Conservation (phyloP, 2,888 invertebrate species). For the Drosophila falleni region DNA sequence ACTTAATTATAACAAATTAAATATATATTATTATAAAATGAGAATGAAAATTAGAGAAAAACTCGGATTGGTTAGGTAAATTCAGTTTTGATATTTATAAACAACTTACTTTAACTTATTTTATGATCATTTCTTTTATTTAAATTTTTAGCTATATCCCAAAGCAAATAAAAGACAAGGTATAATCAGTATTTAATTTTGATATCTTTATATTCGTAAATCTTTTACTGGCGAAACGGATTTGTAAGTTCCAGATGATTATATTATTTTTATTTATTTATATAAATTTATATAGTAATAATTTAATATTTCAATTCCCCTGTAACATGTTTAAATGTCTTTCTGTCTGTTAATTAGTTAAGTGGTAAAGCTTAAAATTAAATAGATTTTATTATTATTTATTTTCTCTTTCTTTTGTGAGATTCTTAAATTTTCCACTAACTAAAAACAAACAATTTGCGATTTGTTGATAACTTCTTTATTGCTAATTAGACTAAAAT, state of each 20-base stretch:
- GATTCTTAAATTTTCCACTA: neutral
- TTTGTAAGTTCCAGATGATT: no score
- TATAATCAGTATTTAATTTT: neutral
- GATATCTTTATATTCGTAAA: neutral
- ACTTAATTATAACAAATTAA: slow-evolving; percentile 22
- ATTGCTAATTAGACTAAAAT: slow-evolving; percentile 39
- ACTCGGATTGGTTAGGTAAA: no score
- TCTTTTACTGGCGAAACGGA: neutral
- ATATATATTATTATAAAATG: slow-evolving; percentile 10
- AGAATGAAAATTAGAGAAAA: neutral
- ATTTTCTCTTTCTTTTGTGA: neutral
- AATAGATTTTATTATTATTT: neutral
- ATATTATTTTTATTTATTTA: no score
- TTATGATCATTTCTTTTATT: neutral
- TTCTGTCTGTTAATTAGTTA: no score
- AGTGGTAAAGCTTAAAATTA: no score
- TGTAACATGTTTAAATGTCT: no score
- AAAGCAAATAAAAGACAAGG: neutral
- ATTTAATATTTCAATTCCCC: no score
- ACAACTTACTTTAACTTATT: neutral
- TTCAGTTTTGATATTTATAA: no score
- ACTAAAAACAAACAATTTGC: neutral
- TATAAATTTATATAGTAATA: no score
- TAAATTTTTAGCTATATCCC: neutral
- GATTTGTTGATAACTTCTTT: neutral